Evolutionary conservation across 2,797 vertebrate species (phyloP).

Genomic region (Crax fasciolata): DNA sequence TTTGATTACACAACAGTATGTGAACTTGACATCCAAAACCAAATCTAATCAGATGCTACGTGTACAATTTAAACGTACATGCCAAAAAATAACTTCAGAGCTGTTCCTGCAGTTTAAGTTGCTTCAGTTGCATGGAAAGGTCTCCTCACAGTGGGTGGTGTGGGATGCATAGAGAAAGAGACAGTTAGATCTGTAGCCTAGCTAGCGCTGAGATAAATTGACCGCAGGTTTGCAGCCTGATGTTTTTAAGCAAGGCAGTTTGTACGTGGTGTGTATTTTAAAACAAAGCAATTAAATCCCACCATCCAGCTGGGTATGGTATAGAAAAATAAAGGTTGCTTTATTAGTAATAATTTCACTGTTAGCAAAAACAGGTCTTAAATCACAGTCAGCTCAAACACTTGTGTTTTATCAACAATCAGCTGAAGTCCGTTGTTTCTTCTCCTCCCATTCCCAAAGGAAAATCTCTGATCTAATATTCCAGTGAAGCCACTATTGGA

Average conservation of each 20-base stretch:
- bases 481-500: background rate
- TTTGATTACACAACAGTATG: background rate
- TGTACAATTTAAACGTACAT: background rate
- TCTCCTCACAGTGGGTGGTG: background rate
- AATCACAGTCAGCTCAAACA: background rate
- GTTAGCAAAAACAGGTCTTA: background rate
- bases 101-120: background rate
- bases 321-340: background rate
- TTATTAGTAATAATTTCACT: conserved; percentile 6
- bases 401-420: background rate
- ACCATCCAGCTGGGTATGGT: background rate
- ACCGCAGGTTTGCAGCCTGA: conserved; percentile 26
- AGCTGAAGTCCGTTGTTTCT: background rate
- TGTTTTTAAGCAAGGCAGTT: conserved; percentile 5
- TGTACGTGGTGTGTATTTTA: conserved; percentile 8
- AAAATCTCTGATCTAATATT: background rate
- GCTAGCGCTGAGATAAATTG: background rate
- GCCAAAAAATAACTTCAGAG: background rate
- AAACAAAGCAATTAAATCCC: conserved; percentile 21
- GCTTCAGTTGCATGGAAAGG: background rate
- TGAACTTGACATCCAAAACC: conserved; percentile 18
- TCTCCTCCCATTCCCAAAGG: background rate
- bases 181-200: background rate
- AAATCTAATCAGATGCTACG: background rate
- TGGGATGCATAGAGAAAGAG: conserved; percentile 5